Evolutionary conservation across 2,113 vertebrate genomes (phyloP).

Genomic region (Argyrosomus japonicus): DNA sequence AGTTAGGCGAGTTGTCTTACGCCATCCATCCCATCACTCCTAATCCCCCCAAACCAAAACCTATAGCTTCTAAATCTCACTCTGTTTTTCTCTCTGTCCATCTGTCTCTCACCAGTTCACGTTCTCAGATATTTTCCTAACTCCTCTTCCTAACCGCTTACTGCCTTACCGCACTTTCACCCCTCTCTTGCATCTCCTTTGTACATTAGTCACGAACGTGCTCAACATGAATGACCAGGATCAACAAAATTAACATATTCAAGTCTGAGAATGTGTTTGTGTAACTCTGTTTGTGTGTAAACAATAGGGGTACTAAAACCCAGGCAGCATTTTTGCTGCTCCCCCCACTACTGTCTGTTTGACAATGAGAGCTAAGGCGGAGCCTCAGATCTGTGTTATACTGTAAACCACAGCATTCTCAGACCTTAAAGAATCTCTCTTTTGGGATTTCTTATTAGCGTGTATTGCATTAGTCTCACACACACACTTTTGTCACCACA

Average conservation of each 20-base stretch:
- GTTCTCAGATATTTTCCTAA: slow-evolving; percentile 53
- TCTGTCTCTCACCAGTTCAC: slow-evolving; percentile 40
- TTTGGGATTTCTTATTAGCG: slow-evolving; percentile 53
- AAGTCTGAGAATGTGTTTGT: slow-evolving; percentile 52
- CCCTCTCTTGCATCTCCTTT: slow-evolving; percentile 1
- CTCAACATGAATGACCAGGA: slow-evolving; percentile 28
- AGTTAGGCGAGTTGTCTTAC: slow-evolving; percentile 46
- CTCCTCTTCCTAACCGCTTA: background rate
- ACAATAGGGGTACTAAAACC: slow-evolving; percentile 59
- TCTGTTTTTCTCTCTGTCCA: slow-evolving; percentile 36
- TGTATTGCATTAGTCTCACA: slow-evolving; percentile 35
- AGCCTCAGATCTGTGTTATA: slow-evolving; percentile 64
- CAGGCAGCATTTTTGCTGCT: slow-evolving; percentile 42
- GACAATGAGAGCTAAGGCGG: slow-evolving; percentile 55
- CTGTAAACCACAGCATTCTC: slow-evolving; percentile 77
- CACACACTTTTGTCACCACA: slow-evolving; percentile 17
- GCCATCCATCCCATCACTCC: slow-evolving; percentile 29
- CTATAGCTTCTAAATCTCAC: slow-evolving; percentile 35
- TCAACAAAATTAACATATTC: slow-evolving; percentile 36
- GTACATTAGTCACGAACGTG: slow-evolving; percentile 34
- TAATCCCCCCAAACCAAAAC: slow-evolving; percentile 48
- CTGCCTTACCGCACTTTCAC: slow-evolving; percentile 8
- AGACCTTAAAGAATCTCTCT: slow-evolving; percentile 73
- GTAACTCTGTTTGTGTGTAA: slow-evolving; percentile 43
- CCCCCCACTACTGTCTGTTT: slow-evolving; percentile 59